These are phyloP conservation scores for Scaptomyza parva DNA, from an alignment of 2,888 invertebrate species.

Conservation along the genomic window DNA sequence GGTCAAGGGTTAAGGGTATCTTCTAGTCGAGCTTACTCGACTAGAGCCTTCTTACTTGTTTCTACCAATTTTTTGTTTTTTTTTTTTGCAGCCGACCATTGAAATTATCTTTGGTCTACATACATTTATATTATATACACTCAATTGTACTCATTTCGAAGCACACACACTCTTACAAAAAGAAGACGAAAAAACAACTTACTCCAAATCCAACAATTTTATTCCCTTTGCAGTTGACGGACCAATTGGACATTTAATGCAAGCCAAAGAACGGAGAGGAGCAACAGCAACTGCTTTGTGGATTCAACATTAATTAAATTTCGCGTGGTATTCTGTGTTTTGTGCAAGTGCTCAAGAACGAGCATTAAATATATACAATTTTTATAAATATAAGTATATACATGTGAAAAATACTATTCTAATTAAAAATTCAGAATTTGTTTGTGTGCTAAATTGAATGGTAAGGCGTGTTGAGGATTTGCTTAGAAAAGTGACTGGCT, in stretches of 20 bases:
- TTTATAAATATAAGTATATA: neutral
- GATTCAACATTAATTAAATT: conserved; percentile 46
- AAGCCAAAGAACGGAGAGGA: conserved; percentile 20
- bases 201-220: conserved; percentile 36
- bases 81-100: no score
- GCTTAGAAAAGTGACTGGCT: conserved; percentile 20
- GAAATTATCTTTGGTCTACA: neutral
- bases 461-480: conserved; percentile 11
- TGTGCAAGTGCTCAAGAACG: conserved; percentile 6
- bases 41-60: no score
- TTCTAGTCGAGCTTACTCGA: no score
- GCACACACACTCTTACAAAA: conserved; percentile 29
- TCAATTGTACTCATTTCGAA: conserved; percentile 17
- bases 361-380: conserved; percentile 2
- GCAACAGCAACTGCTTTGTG: conserved; percentile 13
- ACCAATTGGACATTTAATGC: conserved; percentile 42
- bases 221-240: conserved; percentile 52
- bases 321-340: conserved; percentile 8
- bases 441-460: neutral
- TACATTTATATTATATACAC: conserved; percentile 12
- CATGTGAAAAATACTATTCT: neutral
- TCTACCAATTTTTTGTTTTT: no score
- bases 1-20: no score
- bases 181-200: conserved; percentile 17
- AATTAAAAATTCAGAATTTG: neutral